These are phyloP conservation scores for Eupeodes corollae DNA, from an alignment of 1,140 invertebrate genomes.

Conservation along the genomic window DNA sequence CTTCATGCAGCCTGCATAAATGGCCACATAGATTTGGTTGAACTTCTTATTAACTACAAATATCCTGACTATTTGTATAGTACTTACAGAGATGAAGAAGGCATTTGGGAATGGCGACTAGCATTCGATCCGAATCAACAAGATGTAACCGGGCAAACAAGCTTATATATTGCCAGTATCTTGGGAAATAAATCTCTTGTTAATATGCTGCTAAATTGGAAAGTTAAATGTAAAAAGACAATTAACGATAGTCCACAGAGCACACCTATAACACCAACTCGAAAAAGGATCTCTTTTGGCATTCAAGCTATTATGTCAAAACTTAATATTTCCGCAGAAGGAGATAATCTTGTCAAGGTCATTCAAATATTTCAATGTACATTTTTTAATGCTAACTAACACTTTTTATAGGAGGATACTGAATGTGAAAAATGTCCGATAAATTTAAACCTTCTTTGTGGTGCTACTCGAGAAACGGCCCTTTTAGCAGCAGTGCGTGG, in stretches of 20 bases:
- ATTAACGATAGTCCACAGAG: constrained; percentile 26
- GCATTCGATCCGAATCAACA: constrained; percentile 83
- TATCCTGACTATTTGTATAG: constrained; percentile 64
- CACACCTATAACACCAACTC: constrained; percentile 42
- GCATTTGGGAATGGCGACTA: constrained; percentile 71
- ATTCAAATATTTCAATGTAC: constrained; percentile 3
- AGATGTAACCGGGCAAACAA: constrained; percentile 80
- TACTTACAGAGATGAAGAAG: constrained; percentile 56
- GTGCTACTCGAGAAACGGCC: constrained; percentile 53
- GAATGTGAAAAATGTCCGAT: constrained; percentile 54
- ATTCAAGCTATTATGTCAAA: constrained; percentile 80
- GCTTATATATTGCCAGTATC: constrained; percentile 77
- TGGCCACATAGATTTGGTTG: constrained; percentile 65
- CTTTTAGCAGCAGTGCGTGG: constrained; percentile 68
- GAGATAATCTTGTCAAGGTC: constrained; percentile 13
- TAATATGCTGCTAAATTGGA: constrained; percentile 64
- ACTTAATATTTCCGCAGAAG: constrained; percentile 47
- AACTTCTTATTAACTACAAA: constrained; percentile 66
- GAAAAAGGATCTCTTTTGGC: constrained; percentile 68
- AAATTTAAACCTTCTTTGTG: constrained; percentile 62
- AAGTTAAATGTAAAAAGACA: constrained; percentile 51
- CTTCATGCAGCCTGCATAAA: constrained; percentile 86
- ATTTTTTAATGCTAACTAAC: not conserved
- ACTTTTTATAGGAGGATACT: constrained; percentile 34
- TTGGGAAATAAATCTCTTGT: constrained; percentile 73